Conservation (phyloP, 2,888 invertebrate species). For the Penaeus monodon region DNA sequence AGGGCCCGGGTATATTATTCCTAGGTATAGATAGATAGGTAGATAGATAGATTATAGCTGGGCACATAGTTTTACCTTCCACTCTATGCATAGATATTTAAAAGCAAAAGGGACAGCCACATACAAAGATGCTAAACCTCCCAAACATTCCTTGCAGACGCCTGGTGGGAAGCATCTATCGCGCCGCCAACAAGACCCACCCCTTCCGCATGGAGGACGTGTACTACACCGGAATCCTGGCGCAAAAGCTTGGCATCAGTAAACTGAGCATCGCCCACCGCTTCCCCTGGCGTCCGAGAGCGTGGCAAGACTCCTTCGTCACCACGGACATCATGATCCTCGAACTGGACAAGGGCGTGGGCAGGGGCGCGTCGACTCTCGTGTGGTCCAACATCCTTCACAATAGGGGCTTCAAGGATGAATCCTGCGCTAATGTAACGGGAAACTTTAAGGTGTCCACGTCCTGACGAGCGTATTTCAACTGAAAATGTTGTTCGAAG, state of each 20-base stretch:
- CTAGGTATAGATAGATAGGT: conserved; percentile 21
- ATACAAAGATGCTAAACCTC: no score
- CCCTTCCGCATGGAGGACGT: conserved; percentile 45
- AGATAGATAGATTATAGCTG: no score
- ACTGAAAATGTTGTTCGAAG: no score
- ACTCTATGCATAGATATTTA: no score
- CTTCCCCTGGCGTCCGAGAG: conserved; percentile 37
- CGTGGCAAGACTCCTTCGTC: conserved; percentile 32
- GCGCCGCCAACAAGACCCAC: conserved; percentile 36
- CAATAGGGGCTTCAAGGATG: neutral
- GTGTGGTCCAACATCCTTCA: conserved; percentile 36
- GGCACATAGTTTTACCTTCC: no score
- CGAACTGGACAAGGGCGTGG: conserved; percentile 22
- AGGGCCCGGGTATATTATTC: conserved; percentile 64
- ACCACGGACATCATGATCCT: conserved; percentile 30
- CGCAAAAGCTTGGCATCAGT: neutral
- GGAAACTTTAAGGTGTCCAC: no score
- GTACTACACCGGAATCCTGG: conserved; percentile 36
- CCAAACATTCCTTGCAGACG: neutral
- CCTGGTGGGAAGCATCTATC: conserved; percentile 22
- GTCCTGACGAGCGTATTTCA: no score
- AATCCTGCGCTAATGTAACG: no score
- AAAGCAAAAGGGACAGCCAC: no score
- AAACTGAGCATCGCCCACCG: conserved; percentile 10
- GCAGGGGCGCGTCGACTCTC: conserved; percentile 14